Conservation (phyloP, 2,888 invertebrate species). For the Drosophila bunnanda region DNA sequence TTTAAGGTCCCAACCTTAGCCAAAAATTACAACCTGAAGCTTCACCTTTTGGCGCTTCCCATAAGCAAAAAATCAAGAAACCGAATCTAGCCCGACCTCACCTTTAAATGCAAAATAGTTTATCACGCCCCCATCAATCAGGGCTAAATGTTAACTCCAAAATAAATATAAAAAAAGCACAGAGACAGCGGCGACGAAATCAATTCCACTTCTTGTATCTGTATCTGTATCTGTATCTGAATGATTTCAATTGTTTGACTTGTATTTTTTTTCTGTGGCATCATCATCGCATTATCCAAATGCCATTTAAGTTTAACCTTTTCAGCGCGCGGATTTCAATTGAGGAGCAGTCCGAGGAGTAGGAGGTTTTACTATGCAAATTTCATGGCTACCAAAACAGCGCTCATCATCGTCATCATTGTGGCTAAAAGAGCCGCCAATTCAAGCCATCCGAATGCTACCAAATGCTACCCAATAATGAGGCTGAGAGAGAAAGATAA, state of each 20-base stretch:
- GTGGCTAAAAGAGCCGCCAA: constrained; percentile 55
- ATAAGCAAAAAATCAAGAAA: constrained; percentile 12
- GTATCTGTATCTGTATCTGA: constrained; percentile 30
- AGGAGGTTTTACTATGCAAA: constrained; percentile 63
- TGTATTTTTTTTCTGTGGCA: constrained; percentile 55
- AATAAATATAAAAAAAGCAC: background rate
- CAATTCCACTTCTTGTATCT: constrained; percentile 43
- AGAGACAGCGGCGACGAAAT: constrained; percentile 35
- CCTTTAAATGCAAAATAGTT: constrained; percentile 54
- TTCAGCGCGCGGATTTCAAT: constrained; percentile 52
- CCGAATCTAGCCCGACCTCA: constrained; percentile 37
- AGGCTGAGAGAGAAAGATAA: constrained; percentile 40
- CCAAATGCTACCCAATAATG: constrained; percentile 68
- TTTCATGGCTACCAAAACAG: constrained; percentile 71
- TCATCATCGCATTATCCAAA: constrained; percentile 74
- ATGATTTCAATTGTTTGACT: constrained; percentile 69
- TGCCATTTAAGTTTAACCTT: constrained; percentile 78
- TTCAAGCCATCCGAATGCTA: constrained; percentile 73
- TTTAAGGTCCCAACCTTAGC: background rate
- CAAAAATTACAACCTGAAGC: constrained; percentile 4
- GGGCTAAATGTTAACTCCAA: constrained; percentile 48
- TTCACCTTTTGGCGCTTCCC: constrained; percentile 43
- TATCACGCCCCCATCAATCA: constrained; percentile 54
- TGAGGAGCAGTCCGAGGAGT: constrained; percentile 33
- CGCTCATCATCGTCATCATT: constrained; percentile 48